A percentile compares a stretch with the other conserved stretches of the same genome.
These are phyloP conservation scores for Sthenelais limicola DNA, from an alignment of 2,888 invertebrate genomes.

Conservation along the genomic window DNA sequence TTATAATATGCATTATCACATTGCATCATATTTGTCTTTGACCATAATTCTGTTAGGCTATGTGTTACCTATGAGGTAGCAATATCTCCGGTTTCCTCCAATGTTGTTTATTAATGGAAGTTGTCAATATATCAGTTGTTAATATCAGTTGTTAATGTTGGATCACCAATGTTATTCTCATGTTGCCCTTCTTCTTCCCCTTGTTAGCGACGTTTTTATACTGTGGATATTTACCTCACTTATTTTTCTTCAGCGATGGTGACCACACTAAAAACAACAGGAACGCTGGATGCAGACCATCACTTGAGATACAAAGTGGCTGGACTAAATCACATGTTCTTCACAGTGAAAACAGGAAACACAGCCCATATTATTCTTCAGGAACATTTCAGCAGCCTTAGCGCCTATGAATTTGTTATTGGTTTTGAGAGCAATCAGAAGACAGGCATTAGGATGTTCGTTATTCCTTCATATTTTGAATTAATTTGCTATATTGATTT, in stretches of 20 bases:
- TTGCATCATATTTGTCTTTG: no score
- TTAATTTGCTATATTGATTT: neutral
- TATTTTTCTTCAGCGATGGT: neutral
- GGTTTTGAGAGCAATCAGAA: neutral
- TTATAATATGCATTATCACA: no score
- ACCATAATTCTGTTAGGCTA: no score
- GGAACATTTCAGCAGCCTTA: conserved; percentile 19
- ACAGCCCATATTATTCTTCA: conserved; percentile 15
- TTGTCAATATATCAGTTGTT: no score
- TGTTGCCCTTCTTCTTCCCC: neutral
- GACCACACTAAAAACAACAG: neutral
- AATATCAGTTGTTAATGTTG: no score
- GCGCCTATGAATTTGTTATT: conserved; percentile 13
- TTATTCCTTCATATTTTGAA: neutral
- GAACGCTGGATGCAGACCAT: neutral
- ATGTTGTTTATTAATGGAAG: no score
- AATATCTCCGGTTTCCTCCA: no score
- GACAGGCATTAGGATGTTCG: conserved; percentile 3
- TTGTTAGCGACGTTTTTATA: neutral
- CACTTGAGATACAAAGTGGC: neutral
- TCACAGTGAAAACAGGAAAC: conserved; percentile 3
- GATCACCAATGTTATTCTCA: neutral
- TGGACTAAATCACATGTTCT: neutral
- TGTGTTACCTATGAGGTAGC: no score
- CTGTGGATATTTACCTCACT: neutral